Base-by-base conservation (phyloP, 2,113 vertebrate genomes). In the Pedetes capensis region DNA sequence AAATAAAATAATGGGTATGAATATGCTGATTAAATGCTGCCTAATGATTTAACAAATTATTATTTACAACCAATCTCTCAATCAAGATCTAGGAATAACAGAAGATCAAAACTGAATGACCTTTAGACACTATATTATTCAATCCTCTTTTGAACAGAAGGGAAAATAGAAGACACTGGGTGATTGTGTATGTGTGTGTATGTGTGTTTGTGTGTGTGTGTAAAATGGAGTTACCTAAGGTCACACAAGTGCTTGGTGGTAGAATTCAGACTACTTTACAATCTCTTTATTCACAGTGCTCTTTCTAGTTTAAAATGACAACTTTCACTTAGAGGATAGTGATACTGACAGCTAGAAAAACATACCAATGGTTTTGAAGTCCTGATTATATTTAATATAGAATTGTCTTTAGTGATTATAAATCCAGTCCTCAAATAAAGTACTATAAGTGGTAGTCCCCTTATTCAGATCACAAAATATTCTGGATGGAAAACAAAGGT, bases 381-480 rank as follows among this genome's bases (percentile, higher is more conserved):
- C 64, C 55, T 87, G 16, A 95, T 80, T 20, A 76, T 63, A 93
- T 90, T 78, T 83, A 80, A 78, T 16, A 51, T 39, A 12, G 18
- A 95, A 63, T 25, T 64, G 5, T 87, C 55, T 93, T 86, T 39
- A 93, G n/a, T 72, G 39, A 61, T 90, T 72, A 87, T 16, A 91
- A 87, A 91, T 74, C 29, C 13, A 63, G 12, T 27, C 63, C 17
- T 90, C 55, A 74, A 79, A 59, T 68, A 74, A 89, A 90, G 53
- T 22, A 74, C 18, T 91, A 13, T 23, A 59, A 79, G 18, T 74
- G 22, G 29, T 17, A 89, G 51, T 86, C 32, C 13, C 32, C 37
- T 83, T 91, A 74, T 39, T 87, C 11, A 53, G 63, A 44, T 32
- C n/a, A 72, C 29, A 87, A 37, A 75, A 53, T 80, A 91, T 91